phyloP scores from a whole-genome alignment of 2,888 invertebrate genomes.

The Polyommatus icarus region DNA sequence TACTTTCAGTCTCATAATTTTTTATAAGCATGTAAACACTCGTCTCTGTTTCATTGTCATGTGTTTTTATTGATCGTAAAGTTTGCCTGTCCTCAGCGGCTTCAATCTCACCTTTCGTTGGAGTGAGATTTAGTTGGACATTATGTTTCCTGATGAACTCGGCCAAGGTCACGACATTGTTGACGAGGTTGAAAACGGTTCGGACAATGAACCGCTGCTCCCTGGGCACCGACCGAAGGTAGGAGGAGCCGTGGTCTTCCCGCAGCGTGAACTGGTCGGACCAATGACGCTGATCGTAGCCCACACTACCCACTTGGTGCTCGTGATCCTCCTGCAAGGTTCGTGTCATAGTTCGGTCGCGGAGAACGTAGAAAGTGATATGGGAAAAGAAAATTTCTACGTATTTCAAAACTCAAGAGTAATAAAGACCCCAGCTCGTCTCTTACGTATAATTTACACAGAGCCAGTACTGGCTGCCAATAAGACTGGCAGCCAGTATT shows the following conservation, averaged over 20 bases:
- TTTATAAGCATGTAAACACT: neutral
- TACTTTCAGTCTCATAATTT: neutral
- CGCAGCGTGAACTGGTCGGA: neutral
- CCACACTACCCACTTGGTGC: constrained; percentile 48
- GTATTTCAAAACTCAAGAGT: no score
- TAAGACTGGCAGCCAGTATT: no score
- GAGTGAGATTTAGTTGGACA: neutral
- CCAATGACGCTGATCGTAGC: neutral
- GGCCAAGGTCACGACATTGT: neutral
- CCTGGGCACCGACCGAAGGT: neutral
- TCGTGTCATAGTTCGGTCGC: neutral
- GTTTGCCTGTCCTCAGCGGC: neutral
- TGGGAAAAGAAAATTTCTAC: no score
- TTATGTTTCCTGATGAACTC: neutral
- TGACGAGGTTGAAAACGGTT: neutral
- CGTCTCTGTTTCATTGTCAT: neutral
- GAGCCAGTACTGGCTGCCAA: no score
- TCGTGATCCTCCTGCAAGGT: constrained; percentile 59
- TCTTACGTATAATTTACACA: no score
- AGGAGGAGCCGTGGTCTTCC: neutral
- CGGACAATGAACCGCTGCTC: neutral
- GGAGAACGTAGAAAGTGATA: neutral
- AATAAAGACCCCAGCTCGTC: no score
- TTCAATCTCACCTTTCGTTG: neutral
- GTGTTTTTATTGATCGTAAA: neutral